Evolutionary conservation across 1,140 invertebrate genomes (phyloP), one percentile per base, ranked within the genome.

Genomic region (Hypsibius dujardini): DNA sequence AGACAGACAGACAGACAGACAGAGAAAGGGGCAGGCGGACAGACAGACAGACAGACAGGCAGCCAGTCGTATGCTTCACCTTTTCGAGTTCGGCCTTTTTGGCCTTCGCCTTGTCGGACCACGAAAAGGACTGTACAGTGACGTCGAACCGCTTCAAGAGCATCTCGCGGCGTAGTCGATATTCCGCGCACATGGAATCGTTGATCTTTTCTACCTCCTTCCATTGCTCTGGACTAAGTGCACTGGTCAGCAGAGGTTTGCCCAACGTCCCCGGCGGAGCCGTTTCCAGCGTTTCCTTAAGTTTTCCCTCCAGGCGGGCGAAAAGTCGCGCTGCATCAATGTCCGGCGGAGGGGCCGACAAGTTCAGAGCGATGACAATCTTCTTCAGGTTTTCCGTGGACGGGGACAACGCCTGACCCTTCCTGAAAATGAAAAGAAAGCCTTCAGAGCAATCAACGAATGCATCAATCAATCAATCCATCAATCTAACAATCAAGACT

Each of bases 41-140:
- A 28, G 28, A 28, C 28, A 28, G 28, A 28, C 28, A 28, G 28
- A 28, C 28, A 28, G 28, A 28, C 28, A 28, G 28, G 28, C 28
- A 28, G 28, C 28, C 28, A 28, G 28, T 28, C 28, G 28, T 28
- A 28, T 28, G 28, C 28, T 28, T 28, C 28, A 28, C 28, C 28
- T 28, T 3, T 7, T 42, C 45, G 12, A 67, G 62, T 67, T 67
- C 12, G 12, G 12, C 42, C 42, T 67, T 42, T 42, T 67, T 67
- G 62, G 62, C 70, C 46, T 73, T 2, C 60, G 87, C 81, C 75
- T 85, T 85, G 60, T 92, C 90, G 0, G 90, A 91, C 91, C 91
- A 95, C 86, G 77, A 28, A n/a, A 95, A 96, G 45, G 91, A 95
- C 79, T 92, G 89, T 76, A 96, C 85, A 1, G 93, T 97, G 56